Evolutionary conservation across 2,888 invertebrate genomes (phyloP).

Genomic region (Cheilosia scutellata): DNA sequence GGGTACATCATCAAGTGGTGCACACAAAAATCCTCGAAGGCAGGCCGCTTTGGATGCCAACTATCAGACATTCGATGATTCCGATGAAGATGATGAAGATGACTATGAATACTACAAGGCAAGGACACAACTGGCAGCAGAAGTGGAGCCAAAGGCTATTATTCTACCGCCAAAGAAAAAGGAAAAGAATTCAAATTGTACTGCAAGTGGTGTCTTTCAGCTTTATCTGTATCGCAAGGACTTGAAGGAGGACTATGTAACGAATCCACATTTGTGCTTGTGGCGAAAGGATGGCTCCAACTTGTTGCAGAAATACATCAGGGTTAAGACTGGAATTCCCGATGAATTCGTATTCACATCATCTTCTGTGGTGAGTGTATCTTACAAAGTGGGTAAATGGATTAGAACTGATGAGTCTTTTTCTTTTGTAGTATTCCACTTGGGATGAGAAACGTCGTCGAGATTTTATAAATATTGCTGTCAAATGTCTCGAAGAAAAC

Average conservation of each 20-base stretch:
- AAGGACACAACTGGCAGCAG: conserved; percentile 74
- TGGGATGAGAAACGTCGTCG: conserved; percentile 83
- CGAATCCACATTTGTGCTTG: conserved; percentile 82
- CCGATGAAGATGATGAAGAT: conserved; percentile 78
- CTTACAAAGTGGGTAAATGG: not conserved
- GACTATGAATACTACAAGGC: conserved; percentile 72
- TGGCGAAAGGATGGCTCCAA: conserved; percentile 83
- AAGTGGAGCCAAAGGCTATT: conserved; percentile 77
- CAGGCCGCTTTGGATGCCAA: conserved; percentile 78
- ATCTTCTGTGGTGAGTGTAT: conserved; percentile 82
- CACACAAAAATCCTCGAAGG: conserved; percentile 65
- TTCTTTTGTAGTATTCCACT: conserved; percentile 81
- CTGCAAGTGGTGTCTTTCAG: conserved; percentile 43
- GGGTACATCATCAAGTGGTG: conserved; percentile 73
- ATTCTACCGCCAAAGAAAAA: conserved; percentile 81
- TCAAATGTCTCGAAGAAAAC: conserved; percentile 80
- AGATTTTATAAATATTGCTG: conserved; percentile 82
- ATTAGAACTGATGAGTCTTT: not conserved
- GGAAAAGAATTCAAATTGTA: conserved; percentile 73
- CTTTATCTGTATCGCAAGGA: conserved; percentile 81
- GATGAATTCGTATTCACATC: conserved; percentile 83
- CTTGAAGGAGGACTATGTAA: conserved; percentile 80
- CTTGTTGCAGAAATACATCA: conserved; percentile 83
- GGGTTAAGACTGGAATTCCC: conserved; percentile 80
- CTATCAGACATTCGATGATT: conserved; percentile 79